phyloP scores from a whole-genome alignment of 2,888 invertebrate genomes.

The Pterostichus madidus region DNA sequence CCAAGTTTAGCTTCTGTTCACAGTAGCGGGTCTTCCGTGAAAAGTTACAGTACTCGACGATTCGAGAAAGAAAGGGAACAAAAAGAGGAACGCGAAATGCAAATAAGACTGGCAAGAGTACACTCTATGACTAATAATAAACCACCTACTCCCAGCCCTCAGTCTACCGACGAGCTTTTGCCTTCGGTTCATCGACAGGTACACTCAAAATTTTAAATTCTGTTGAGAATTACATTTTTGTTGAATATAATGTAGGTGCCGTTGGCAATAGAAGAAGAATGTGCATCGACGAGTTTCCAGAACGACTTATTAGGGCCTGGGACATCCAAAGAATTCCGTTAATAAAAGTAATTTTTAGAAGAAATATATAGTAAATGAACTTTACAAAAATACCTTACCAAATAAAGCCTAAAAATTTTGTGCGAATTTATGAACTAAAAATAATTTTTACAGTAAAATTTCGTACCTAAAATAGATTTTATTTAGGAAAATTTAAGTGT shows the following conservation, averaged over 20 bases:
- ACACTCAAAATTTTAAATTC: conserved; percentile 67
- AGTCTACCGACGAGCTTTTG: conserved; percentile 90
- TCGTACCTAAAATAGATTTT: conserved; percentile 63
- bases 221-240: too few relatives aligned
- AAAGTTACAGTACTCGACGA: conserved; percentile 89
- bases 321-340: conserved; percentile 76
- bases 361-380: conserved; percentile 76
- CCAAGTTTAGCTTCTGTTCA: conserved; percentile 92
- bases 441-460: conserved; percentile 64
- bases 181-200: conserved; percentile 90
- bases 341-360: conserved; percentile 66
- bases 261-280: conserved; percentile 76
- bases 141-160: conserved; percentile 89
- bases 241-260: conserved; percentile 73
- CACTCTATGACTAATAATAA: conserved; percentile 65
- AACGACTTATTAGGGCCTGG: conserved; percentile 75
- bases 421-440: conserved; percentile 58
- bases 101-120: conserved; percentile 86
- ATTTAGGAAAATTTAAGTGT: conserved; percentile 58
- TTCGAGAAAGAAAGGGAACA: conserved; percentile 91
- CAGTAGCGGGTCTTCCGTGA: conserved; percentile 89
- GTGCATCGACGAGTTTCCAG: conserved; percentile 75
- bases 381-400: conserved; percentile 54
- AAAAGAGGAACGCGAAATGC: conserved; percentile 89
- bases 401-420: conserved; percentile 65